Evolutionary conservation across 2,113 vertebrate species (phyloP).

Genomic region (Chinchilla lanigera): DNA sequence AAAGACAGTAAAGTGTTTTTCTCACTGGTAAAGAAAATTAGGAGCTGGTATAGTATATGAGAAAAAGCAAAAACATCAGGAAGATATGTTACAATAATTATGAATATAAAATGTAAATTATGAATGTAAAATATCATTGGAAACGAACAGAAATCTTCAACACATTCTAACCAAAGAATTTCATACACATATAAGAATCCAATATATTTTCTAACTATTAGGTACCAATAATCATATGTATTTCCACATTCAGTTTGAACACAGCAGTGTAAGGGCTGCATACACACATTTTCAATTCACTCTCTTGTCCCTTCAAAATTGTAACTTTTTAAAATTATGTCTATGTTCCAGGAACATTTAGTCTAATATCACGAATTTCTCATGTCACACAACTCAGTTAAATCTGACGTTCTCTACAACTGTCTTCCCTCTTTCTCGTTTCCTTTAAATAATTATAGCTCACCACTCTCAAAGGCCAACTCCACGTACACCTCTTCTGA

Average conservation of each 20-base stretch:
- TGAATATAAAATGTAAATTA: not conserved
- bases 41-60: not conserved
- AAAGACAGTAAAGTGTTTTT: not conserved
- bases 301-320: not conserved
- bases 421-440: not conserved
- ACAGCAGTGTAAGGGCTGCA: not conserved
- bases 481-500: not conserved
- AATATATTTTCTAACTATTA: not conserved
- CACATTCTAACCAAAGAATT: not conserved
- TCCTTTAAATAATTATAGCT: not conserved
- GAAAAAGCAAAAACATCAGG: not conserved
- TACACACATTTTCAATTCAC: not conserved
- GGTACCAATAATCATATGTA: not conserved
- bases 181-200: not conserved
- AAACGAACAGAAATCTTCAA: not conserved
- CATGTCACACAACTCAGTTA: not conserved
- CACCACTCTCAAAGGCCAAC: too few relatives aligned
- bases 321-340: not conserved
- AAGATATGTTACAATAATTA: not conserved
- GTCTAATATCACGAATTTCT: not conserved
- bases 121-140: not conserved
- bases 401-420: not conserved
- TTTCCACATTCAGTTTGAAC: not conserved
- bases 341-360: not conserved
- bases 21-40: not conserved